These are phyloP conservation scores for Anolis sagrei DNA, from an alignment of 2,113 vertebrate genomes.

Conservation along the genomic window DNA sequence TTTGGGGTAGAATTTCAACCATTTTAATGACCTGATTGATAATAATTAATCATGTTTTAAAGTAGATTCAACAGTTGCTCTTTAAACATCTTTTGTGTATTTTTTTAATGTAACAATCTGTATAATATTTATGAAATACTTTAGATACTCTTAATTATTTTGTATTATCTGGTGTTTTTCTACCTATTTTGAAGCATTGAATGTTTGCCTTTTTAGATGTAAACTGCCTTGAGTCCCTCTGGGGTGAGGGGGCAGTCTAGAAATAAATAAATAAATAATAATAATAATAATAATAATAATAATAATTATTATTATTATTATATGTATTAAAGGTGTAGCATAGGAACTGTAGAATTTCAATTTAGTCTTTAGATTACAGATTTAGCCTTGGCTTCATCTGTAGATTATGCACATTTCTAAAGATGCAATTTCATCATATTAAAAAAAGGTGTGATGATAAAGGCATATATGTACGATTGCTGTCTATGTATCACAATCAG, in stretches of 20 bases:
- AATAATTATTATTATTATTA: too few species aligned
- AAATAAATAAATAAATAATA: too few species aligned
- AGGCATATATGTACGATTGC: neutral
- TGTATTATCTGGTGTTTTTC: too few species aligned
- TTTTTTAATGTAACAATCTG: neutral
- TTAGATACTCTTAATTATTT: too few species aligned
- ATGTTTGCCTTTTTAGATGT: too few species aligned
- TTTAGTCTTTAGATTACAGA: too few species aligned
- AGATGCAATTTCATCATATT: neutral
- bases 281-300: too few species aligned
- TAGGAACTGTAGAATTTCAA: too few species aligned
- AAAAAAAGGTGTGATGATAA: neutral
- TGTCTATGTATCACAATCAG: neutral
- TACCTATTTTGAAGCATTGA: too few species aligned
- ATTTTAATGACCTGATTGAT: neutral
- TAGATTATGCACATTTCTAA: neutral
- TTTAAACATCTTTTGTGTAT: neutral
- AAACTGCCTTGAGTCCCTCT: too few species aligned
- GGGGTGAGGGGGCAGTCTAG: too few species aligned
- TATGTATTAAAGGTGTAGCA: neutral
- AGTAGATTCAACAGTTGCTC: neutral
- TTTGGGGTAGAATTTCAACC: neutral
- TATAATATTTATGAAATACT: neutral
- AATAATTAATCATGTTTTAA: neutral
- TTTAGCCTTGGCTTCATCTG: neutral